Base-by-base conservation (phyloP, 2,797 vertebrate species). In the Halcyon leucocephala region DNA sequence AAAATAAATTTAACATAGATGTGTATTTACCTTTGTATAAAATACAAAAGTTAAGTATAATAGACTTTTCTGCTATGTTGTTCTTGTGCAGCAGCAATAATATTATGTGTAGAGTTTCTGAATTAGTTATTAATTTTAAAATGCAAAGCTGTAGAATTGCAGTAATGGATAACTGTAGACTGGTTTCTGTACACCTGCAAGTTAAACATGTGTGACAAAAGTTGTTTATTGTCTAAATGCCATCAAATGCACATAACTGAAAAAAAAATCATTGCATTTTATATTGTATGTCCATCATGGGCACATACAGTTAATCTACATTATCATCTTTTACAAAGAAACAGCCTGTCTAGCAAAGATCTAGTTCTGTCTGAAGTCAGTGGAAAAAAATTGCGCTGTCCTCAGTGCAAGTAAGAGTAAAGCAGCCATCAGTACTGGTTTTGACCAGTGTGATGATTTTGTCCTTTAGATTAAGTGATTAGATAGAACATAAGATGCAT, bases 171-270 rank as follows among this genome's bases (percentile, higher is more conserved):
- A 78, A 69, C 74, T 82, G 54, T 76, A 26, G 57, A 20, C 13
- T 69, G 41, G 48, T 73, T 82, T 95, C 48, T 69, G 17, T 42
- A 54, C 26, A 78, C 22, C 31, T 85, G 33, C 42, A 93, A 85
- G 58, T 86, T 92, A 88, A 95, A 77, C 12, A 19, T 69, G 51
- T 80, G 31, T 52, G 52, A 93, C 62, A 92, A 95, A 93, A 91
- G 17, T 61, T 88, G 48, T 44, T 70, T 85, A 16, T 82, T 94
- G 31, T 52, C 7, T 66, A 87, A 89, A 76, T 77, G 49, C 78
- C 92, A 62, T 25, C 81, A 89, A 96, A 77, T 92, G 21, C 70
- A 61, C 60, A 26, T 55, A 70, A 73, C 16, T 87, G 46, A 22
- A 57, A 91, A 90, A 61, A 42, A 24, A 49, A 76, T 46, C 5